Base-by-base conservation (phyloP, 2,888 invertebrate species). In the Leucozona laternaria region DNA sequence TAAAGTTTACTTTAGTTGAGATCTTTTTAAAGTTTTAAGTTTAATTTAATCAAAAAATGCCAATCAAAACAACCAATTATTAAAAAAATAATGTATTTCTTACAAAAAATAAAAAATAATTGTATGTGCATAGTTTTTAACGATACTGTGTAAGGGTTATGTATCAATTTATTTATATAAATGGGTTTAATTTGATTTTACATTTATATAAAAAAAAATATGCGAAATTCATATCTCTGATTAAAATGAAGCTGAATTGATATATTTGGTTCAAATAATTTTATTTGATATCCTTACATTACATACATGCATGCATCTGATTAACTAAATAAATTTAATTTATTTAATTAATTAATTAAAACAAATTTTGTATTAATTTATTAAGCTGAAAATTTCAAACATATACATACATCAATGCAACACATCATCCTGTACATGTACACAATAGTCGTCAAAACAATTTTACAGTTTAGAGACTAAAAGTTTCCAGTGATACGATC, bases 401-500 rank as follows among this genome's bases (percentile, higher is more conserved):
- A 48, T 8, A 31, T 48, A 31, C 78, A 73, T 78, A 64, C 73
- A 83, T 79, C 66, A 10, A 8, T 34, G 45, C 58, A 71, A 45
- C 70, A 58, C 75, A 79, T 80, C 34, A 60, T 70, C 13, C 79
- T 62, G 76, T 45, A 76, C 76, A 71, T 76, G 84, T 66, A 80
- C 84, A 80, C 64, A 84, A 25, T 28, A 76, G 45, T 80, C 80
- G 11, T 80, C 84, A 71, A 8, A 68, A 68, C 17, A 20, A 40
- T 11, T 70, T n/a, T 15, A 15, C 4, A 37, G 43, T 53, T 34
- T 28, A 80, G 76, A 84, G 76, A 80, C 80, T 84, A 53, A 20
- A 76, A 43, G 76, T 80, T 80, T 84, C 80, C 84, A 84, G 5
- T 76, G 58, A 37, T 80, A 55, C 84, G 64, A 45, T 76, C 70